phyloP scores from a whole-genome alignment of 2,113 vertebrate species.

The Ophthalmolycus amberensis region DNA sequence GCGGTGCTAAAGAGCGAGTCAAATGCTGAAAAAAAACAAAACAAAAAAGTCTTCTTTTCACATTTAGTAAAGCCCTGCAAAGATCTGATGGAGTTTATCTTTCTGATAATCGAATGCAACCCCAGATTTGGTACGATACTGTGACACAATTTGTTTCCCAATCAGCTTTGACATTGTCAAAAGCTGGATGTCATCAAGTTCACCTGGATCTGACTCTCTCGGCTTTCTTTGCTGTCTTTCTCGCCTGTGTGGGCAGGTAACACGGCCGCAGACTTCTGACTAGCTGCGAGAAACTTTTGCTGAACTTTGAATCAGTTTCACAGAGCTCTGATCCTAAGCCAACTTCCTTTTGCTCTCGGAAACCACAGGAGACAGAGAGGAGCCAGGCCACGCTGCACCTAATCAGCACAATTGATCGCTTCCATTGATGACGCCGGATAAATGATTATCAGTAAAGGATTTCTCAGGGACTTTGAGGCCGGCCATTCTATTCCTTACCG shows the following conservation, averaged over 20 bases:
- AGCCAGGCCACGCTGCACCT: not conserved
- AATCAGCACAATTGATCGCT: constrained; percentile 46
- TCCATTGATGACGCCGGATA: constrained; percentile 33
- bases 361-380: not conserved
- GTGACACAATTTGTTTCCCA: not conserved
- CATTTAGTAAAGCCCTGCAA: not conserved
- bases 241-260: too few relatives aligned
- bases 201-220: not conserved
- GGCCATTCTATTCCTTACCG: not conserved
- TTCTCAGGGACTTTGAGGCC: constrained; percentile 23
- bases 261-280: not conserved
- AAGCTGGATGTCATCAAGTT: not conserved
- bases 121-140: constrained; percentile 8
- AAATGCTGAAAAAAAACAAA: not conserved
- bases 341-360: constrained; percentile 12
- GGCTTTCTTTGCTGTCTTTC: not conserved
- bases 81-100: not conserved
- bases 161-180: not conserved
- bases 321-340: constrained; percentile 38
- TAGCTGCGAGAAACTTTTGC: not conserved
- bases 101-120: not conserved
- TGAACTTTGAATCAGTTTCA: constrained; percentile 49
- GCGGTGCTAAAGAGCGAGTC: constrained; percentile 8
- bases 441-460: constrained; percentile 38
- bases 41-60: not conserved